Evolutionary conservation across 2,797 vertebrate species (phyloP), one percentile per base, ranked within the genome.

Genomic region (Silurus aristotelis): DNA sequence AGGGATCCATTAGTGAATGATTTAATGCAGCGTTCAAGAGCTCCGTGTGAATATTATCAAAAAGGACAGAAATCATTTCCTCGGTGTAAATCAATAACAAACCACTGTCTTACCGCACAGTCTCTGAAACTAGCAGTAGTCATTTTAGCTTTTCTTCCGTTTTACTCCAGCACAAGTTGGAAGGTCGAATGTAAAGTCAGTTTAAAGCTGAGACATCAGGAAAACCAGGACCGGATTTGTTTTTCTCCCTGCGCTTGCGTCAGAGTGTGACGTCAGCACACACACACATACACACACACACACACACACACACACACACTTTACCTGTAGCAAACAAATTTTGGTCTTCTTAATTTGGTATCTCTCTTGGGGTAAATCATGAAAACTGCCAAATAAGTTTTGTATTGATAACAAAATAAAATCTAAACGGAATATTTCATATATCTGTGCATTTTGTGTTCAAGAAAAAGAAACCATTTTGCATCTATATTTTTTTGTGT

Each of bases 91-190:
- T 31, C 15, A 75, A 2, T 14, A 83, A 63, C 22, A 56, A 77
- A 15, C 13, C 58, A 22, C 52, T 9, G 15, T 25, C 82, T 84
- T 84, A 88, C 87, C 87, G 84, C 68, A 84, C 87, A 88, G 56
- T 88, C 87, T 77, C 87, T 70, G 20, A 84, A 84, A 84, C 84
- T 79, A 25, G 82, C 64, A 9, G 87, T 22, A 10, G 78, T 81
- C 85, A 86, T 88, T 2, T 43, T 61, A 64, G 2, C 4, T 46
- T 70, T 67, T 27, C 79, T 63, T 20, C 52, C 5, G 48, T 52
- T 9, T 1, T 38, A 48, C 6, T 6, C 2, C 58, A 19, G 15
- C 2, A 80, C n/a, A 22, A 61, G 31, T 20, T 19, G 17, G 43
- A 63, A 78, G 60, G 56, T 10, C 27, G 8, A 17, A 56, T 17